A percentile compares a stretch with the other conserved stretches of the same genome.
Evolutionary conservation across 2,797 vertebrate genomes (phyloP).

Genomic region (Lacerta agilis): DNA sequence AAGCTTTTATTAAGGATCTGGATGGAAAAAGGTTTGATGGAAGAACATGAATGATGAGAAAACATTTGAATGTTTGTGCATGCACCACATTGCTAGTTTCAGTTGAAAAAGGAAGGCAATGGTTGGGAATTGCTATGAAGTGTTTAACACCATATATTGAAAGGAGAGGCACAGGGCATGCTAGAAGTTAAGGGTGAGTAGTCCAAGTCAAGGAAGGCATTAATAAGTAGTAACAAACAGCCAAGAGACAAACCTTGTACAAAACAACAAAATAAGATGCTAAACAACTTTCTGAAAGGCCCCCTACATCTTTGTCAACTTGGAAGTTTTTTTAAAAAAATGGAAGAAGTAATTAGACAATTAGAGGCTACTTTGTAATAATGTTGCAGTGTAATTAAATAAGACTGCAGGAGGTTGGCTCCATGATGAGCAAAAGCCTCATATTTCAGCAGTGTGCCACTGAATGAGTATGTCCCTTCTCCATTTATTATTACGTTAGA

Average conservation of each 20-base stretch:
- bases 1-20: neutral
- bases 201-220: neutral
- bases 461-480: constrained; percentile 7
- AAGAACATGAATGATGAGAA: neutral
- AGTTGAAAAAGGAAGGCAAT: neutral
- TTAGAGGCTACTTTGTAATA: constrained; percentile 37
- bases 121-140: neutral
- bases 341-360: constrained; percentile 18
- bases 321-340: constrained; percentile 2
- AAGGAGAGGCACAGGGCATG: neutral
- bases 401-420: constrained; percentile 30
- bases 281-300: neutral
- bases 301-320: neutral
- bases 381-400: constrained; percentile 30
- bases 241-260: neutral
- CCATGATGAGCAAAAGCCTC: constrained; percentile 18
- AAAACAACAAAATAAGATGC: neutral
- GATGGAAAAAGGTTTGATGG: neutral
- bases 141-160: neutral
- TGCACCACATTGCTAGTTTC: neutral
- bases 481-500: constrained; percentile 11
- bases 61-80: neutral
- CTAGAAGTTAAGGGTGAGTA: neutral
- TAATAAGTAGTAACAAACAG: neutral
- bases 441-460: constrained; percentile 21